Evolutionary conservation across 1,140 invertebrate genomes (phyloP), one percentile per base, ranked within the genome.

Genomic region (Drosophila ananassae): DNA sequence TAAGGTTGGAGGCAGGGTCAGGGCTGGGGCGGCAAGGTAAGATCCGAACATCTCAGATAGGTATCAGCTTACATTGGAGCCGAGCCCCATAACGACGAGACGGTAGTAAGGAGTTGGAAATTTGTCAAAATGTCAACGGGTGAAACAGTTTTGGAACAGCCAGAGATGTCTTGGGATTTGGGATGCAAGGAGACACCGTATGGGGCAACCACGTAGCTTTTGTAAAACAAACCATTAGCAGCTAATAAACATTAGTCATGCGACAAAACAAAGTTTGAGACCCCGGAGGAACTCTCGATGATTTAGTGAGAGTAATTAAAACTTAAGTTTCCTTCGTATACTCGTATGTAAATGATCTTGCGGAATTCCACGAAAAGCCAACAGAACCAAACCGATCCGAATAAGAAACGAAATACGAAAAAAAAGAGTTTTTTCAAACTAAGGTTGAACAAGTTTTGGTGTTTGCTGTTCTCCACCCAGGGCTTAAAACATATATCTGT

Each of bases 141-240:
- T 91, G 82, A 90, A 89, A 89, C 84, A 87, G 76, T 89, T 89
- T 89, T 82, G 44, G 64, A 69, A 56, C 52, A 25, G 41, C 12
- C 13, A 9, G 51, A 66, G 63, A 66, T 41, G 34, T 30, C 22
- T 22, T 63, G 39, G 47, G 64, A 41, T 58, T 74, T 10, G 28
- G 47, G 61, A 24, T 10, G 10, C 39, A 41, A 12, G 59, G 52
- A 59, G 39, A 53, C 51, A 41, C 44, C 55, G 39, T 24, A 17
- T 44, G 52, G 64, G 48, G 59, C 50, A 47, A 62, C 68, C 84
- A 89, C 87, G 81, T 85, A 77, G 74, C 79, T 87, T 91, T 91
- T 90, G 90, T 91, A 91, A 91, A 91, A 91, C 90, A 91, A 91
- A 91, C 90, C 90, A 91, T 91, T 91, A 91, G 82, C 89, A 81